Evolutionary conservation across 2,888 invertebrate species (phyloP).

Genomic region (Crocallis elinguaria): DNA sequence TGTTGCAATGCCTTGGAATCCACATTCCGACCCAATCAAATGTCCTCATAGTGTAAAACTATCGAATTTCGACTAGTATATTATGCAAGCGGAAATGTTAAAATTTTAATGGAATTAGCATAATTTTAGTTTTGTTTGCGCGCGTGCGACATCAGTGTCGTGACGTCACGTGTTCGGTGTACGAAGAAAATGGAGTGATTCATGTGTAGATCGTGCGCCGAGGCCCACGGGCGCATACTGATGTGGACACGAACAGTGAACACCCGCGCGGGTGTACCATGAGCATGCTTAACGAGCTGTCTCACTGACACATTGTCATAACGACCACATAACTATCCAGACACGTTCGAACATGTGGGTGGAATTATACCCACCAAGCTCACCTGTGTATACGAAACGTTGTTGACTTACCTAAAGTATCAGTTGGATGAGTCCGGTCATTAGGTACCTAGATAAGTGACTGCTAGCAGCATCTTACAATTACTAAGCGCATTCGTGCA

Average conservation of each 20-base stretch:
- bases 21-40: slow-evolving; percentile 11
- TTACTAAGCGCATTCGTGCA: no score
- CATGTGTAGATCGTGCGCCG: slow-evolving; percentile 74
- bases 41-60: slow-evolving; percentile 30
- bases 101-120: slow-evolving; percentile 64
- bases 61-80: slow-evolving; percentile 19
- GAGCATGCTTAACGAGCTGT: slow-evolving; percentile 68
- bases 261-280: slow-evolving; percentile 53
- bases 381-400: no score
- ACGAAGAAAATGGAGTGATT: slow-evolving; percentile 73
- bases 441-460: no score
- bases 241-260: slow-evolving; percentile 59
- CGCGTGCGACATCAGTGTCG: slow-evolving; percentile 77
- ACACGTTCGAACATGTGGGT: slow-evolving; percentile 38
- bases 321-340: no score
- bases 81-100: slow-evolving; percentile 67
- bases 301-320: slow-evolving; percentile 59
- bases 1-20: slow-evolving; percentile 9
- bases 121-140: slow-evolving; percentile 68
- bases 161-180: slow-evolving; percentile 73
- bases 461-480: no score
- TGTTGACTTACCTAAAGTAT: no score
- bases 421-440: no score
- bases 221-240: slow-evolving; percentile 79
- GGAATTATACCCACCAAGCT: neutral